Evolutionary conservation across 2,113 vertebrate genomes (phyloP), one percentile per base, ranked within the genome.

Genomic region (Sorex araneus): DNA sequence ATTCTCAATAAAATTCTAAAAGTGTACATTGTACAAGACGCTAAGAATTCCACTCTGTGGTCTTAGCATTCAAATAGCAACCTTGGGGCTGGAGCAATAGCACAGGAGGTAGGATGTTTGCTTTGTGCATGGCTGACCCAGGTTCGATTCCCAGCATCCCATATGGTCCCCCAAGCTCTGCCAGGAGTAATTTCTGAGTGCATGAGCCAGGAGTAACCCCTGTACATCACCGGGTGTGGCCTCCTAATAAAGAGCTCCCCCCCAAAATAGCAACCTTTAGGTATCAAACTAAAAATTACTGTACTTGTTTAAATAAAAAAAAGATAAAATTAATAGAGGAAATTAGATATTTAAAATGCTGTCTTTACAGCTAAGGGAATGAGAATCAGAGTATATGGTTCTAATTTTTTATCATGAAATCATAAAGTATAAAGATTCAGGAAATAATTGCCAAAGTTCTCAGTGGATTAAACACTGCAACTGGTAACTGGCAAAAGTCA

Each of bases 1-100:
- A 40, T 69, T 91, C 81, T 54, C 23, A 15, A 67, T 50, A 50
- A 90, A 92, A 80, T 8, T 54, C 63, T 36, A 45, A 66, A 18
- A 45, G 2, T 36, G 32, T 28, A 60, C 1, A 45, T 13, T 2
- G 15, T 40, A 70, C 25, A 28, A 69, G 54, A 67, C 13, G 21
- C 43, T 30, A 87, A 70, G 34, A 91, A 84, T 27, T 84, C 28
- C 47, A 30, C 16, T 43, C 21, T 28, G 2, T 85, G 8, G 43
- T 43, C 9, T 79, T 34, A 34, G 2, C 34, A 92, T 82, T 84
- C 78, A 71, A 82, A 64, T 43, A 8, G 8, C 79, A 63, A 89
- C 30, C 60, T n/a, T 77, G n/a, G n/a, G n/a, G n/a, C n/a, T n/a
- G n/a, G n/a, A n/a, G n/a, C n/a, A n/a, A n/a, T n/a, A n/a, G n/a